Base-by-base conservation (phyloP, 2,113 vertebrate species). In the Mormoops blainvillei region DNA sequence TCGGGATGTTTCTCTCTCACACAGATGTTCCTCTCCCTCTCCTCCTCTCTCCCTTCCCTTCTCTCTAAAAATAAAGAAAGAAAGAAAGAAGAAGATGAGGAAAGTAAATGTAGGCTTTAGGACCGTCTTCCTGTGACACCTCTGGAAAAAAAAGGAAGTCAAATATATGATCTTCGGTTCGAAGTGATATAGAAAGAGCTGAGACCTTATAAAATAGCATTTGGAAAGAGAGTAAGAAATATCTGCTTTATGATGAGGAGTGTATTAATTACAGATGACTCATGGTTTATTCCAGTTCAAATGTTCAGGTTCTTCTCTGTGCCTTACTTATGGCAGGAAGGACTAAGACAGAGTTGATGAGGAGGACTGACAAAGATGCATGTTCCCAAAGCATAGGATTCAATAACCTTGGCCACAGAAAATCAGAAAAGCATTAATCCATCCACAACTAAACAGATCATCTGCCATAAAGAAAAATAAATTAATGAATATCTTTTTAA, bases 161-260 rank as follows among this genome's bases (percentile, higher is more conserved):
- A 97, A 96, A 87, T 85, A 33, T 65, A 88, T 91, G 36, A 73
- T 92, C 61, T 45, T 88, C 94, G 81, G n/a, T 68, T 88, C 93
- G 68, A 89, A 68, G 11, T 78, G 80, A 50, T 48, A 56, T 50
- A 91, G 31, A 86, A 82, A 86, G 33, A 78, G 38, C 78, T 45
- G 13, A 82, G 73, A 76, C 18, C 48, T 89, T 87, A 54, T 73
- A 95, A 95, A 90, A 63, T 7, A 26, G 24, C 89, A 41, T 48
- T 87, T 92, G 95, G 88, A 90, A 91, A 82, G 63, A 96, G 65
- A 93, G 28, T 70, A 91, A 95, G 84, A 93, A 67, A 96, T 85
- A 61, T 41, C 31, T 89, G 78, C 36, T 95, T 84, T 94, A 61
- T 94, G 77, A 92, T 89, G 76, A 77, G 71, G 36, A 71, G 9